phyloP scores from a whole-genome alignment of 2,888 invertebrate genomes.

The Brachynemurus nebulosus region DNA sequence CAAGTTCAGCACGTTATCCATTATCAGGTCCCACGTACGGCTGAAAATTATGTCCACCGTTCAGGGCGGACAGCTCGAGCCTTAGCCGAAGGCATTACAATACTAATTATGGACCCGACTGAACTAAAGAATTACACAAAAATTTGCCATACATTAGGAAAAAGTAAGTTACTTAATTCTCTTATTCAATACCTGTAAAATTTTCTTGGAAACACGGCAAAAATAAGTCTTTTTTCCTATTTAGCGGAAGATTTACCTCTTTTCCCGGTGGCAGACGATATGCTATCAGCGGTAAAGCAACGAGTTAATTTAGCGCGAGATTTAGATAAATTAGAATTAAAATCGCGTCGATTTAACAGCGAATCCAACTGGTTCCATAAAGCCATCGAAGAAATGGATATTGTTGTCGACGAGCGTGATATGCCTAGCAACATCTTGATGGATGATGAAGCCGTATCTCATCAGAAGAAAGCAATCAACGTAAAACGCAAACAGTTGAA shows the following conservation, averaged over 20 bases:
- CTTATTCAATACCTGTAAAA: no score
- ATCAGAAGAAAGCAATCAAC: slow-evolving; percentile 33
- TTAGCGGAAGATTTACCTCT: slow-evolving; percentile 67
- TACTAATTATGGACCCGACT: slow-evolving; percentile 79
- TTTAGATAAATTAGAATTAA: slow-evolving; percentile 63
- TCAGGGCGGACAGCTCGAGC: slow-evolving; percentile 95
- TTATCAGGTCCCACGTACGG: slow-evolving; percentile 87
- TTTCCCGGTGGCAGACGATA: slow-evolving; percentile 60
- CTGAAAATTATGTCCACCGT: slow-evolving; percentile 93
- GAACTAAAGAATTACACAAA: slow-evolving; percentile 69
- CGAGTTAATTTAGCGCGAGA: slow-evolving; percentile 64
- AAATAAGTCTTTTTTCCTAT: slow-evolving; percentile 4
- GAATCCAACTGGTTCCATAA: slow-evolving; percentile 76
- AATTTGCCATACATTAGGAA: slow-evolving; percentile 69
- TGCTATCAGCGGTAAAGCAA: slow-evolving; percentile 50
- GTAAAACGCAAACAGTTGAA: slow-evolving; percentile 38
- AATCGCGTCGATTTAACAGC: slow-evolving; percentile 43
- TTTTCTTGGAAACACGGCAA: no score
- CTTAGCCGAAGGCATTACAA: slow-evolving; percentile 73
- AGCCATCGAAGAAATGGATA: slow-evolving; percentile 81
- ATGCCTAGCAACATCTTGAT: slow-evolving; percentile 21
- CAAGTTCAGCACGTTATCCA: slow-evolving; percentile 90
- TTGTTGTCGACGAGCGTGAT: slow-evolving; percentile 66
- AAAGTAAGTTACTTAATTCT: slow-evolving; percentile 52
- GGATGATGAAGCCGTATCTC: slow-evolving; percentile 30